Conservation (phyloP, 2,888 invertebrate genomes). For the Tipula lateralis region DNA sequence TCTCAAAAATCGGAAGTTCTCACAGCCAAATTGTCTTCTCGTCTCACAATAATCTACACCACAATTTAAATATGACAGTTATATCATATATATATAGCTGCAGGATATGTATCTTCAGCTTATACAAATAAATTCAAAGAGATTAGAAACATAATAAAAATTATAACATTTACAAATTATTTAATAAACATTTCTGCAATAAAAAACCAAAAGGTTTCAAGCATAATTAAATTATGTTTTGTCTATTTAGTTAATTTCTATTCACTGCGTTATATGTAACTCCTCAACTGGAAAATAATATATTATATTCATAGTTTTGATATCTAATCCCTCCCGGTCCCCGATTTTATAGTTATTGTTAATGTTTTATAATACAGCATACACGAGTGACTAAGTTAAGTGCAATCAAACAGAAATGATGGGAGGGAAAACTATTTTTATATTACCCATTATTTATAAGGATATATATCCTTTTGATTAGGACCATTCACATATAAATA, state of each 20-base stretch:
- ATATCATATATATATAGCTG: not conserved
- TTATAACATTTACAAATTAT: slow-evolving; percentile 11
- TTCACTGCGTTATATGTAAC: not conserved
- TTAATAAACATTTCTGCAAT: not conserved
- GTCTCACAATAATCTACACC: not conserved
- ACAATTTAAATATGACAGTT: not conserved
- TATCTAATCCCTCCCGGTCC: not conserved
- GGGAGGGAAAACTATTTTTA: slow-evolving; percentile 11
- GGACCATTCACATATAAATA: not conserved
- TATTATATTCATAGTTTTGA: not conserved
- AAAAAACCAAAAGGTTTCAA: not conserved
- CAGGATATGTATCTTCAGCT: not conserved
- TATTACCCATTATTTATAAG: not conserved
- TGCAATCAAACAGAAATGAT: slow-evolving; percentile 9
- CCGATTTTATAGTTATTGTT: not conserved
- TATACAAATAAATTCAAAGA: not conserved
- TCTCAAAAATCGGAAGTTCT: not conserved
- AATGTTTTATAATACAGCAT: not conserved
- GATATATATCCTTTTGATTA: not conserved
- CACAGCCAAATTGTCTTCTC: not conserved
- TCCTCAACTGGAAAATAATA: not conserved
- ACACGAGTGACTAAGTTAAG: slow-evolving; percentile 7
- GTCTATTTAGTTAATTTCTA: not conserved
- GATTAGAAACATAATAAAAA: not conserved
- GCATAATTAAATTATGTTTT: not conserved